Evolutionary conservation across 2,888 invertebrate genomes (phyloP), one percentile per base, ranked within the genome.

Genomic region (Uloborus plumipes): DNA sequence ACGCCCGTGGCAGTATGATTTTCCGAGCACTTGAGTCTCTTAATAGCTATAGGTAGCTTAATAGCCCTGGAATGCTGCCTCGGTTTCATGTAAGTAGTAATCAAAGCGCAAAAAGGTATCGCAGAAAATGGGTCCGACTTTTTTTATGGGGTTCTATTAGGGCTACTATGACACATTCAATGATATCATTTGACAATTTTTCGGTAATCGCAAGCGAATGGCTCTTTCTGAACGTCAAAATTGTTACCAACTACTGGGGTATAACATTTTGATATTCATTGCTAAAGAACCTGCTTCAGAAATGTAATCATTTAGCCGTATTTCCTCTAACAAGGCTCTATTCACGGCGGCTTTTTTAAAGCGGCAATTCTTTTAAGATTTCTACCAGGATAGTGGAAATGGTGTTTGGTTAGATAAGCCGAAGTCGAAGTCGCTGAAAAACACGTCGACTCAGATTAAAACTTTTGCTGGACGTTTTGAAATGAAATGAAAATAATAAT

Each of bases 231-330:
- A 71, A 59, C 15, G 16, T 20, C 16, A 53, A 18, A 64, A 20
- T 69, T 81, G 80, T 65, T 70, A 70, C 80, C 69, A 65, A 74
- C 80, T 75, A 81, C 80, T 81, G 74, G 73, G 75, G 74, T 81
- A 74, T 74, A 64, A 74, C 80, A 67, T 64, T 64, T 59, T n/a
- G 39, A 39, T 47, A 64, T 39, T 47, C 31, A 64, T 47, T 39
- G 39, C 39, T 39, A 39, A 39, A 39, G 39, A 39, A 39, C 39
- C 39, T 39, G 39, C 9, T 9, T 39, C 39, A 47, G 55, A 64
- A 65, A n/a, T 75, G 65, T 53, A 53, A 70, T 64, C 26, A 22
- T 64, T 67, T 31, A 39, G 39, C 9, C 39, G 39, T 39, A 39
- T 39, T 39, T 39, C 9, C 39, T 39, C 39, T 39, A 39, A 39